phyloP scores from a whole-genome alignment of 2,113 vertebrate species.

The Thryonomys swinderianus region DNA sequence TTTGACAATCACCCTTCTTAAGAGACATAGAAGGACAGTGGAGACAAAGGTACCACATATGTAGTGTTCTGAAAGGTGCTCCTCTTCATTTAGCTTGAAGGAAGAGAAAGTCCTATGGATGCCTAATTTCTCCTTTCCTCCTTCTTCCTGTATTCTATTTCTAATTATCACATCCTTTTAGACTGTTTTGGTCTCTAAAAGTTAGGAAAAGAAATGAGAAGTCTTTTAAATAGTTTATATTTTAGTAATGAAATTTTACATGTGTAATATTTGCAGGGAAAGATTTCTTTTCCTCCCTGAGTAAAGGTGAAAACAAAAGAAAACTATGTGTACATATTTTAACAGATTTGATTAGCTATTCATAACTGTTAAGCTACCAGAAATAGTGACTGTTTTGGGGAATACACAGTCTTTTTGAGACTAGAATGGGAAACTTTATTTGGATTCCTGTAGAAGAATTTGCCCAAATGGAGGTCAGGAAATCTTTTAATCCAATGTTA shows the following conservation, averaged over 20 bases:
- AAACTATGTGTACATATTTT: neutral
- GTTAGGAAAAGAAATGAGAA: neutral
- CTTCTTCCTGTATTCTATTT: neutral
- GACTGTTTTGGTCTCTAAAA: neutral
- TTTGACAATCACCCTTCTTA: neutral
- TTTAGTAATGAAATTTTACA: neutral
- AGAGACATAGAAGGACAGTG: neutral
- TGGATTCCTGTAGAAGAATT: neutral
- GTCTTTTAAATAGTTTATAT: neutral
- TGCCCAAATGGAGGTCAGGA: neutral
- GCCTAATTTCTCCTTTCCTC: neutral
- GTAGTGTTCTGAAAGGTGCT: neutral
- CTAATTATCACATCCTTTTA: neutral
- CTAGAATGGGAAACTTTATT: neutral
- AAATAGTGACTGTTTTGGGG: neutral
- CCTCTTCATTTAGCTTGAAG: neutral
- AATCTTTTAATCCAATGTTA: neutral
- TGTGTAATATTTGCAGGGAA: neutral
- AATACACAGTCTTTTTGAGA: neutral
- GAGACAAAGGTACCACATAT: neutral
- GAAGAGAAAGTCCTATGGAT: neutral
- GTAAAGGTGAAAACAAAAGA: neutral
- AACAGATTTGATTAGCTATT: slow-evolving; percentile 29
- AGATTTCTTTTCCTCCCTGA: neutral
- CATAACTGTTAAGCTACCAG: neutral